Base-by-base conservation (phyloP, 64 coral and sea anemone species). In the Pocillopora damicornis region DNA sequence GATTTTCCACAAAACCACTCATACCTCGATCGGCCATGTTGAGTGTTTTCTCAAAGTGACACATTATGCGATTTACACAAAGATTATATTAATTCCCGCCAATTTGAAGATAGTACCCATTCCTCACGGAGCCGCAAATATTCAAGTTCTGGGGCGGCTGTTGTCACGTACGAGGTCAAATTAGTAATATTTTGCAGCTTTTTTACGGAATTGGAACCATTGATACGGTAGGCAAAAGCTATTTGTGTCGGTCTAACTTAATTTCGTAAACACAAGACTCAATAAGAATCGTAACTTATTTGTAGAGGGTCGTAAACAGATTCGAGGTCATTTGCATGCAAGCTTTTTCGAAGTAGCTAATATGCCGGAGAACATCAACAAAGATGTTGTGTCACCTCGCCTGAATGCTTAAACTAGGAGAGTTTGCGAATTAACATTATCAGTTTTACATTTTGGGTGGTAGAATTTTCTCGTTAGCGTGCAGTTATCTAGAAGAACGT, bases 121-220 rank as follows among this genome's bases (percentile, higher is more conserved):
- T 5, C 80, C 80, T 83, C 80, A 61, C 38, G 13, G 77, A 60
- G 61, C 63, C 79, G 81, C 81, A 63, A 85, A 85, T 85, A 85
- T 85, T 85, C 81, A 65, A 85, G 81, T 72, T 13, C 12, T 15
- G 4, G 20, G 81, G 13, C 17, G 75, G 13, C 56, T 10, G n/a
- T 42, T 20, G 45, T 17, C 35, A 14, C 6, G 15, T 20, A n/a
- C 18, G 35, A 83, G 61, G 35, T 65, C 17, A 35, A 35, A 64
- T 63, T 66, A 63, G n/a, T 7, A 11, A 14, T 4, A 15, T 57
- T 85, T 73, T 59, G 64, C 37, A 85, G 37, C 18, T 72, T 85
- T 13, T 20, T 22, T 68, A 57, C 35, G 20, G 25, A n/a, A n/a
- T 58, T 85, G 51, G 63, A 72, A 85, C 1, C 38, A 10, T 42